Base-by-base conservation (phyloP, 2,113 vertebrate genomes). In the Tetraodon nigroviridis region DNA sequence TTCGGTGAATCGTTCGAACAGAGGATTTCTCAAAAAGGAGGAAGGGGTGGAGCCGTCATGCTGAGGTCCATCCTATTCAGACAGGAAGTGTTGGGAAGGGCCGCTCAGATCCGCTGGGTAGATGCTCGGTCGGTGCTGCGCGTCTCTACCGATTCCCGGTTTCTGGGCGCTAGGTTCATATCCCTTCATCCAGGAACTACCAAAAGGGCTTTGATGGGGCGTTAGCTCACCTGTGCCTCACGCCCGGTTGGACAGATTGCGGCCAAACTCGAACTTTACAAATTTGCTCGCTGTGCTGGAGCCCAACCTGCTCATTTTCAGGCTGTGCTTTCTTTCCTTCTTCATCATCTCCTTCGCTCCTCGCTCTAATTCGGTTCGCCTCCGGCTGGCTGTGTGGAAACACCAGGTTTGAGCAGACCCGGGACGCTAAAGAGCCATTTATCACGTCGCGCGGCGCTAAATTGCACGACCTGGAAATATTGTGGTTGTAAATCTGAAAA, bases 401-500 rank as follows among this genome's bases (percentile, higher is more conserved):
- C 14, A 46, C 6, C 11, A 37, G 11, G 10, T 85, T 71, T 77
- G 50, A 67, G 66, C 50, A 55, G 79, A 75, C 75, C 75, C 76
- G 53, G 78, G 83, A 85, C 71, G 56, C 59, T 3, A 47, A 47
- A 59, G 67, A 62, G 64, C 66, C 57, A 81, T 88, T 79, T 70
- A 85, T 88, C 84, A 80, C 18, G 18, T 55, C 57, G 11, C 8
- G 41, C 37, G 1, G 59, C 55, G 68, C 52, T 19, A 42, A 60
- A 69, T 48, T 67, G 67, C 58, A 22, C 58, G 52, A 60, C 44
- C 41, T 1, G 0, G 48, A 75, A 64, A 67, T 57, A 62, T 50
- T 20, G 73, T 71, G 65, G 68, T 76, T 80, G 72, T 83, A 76
- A 81, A 86, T 87, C 84, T 81, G 58, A 49, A 61, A 58, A 13